Evolutionary conservation across 2,113 vertebrate species (phyloP), one percentile per base, ranked within the genome.

Genomic region (Dromaius novaehollandiae): DNA sequence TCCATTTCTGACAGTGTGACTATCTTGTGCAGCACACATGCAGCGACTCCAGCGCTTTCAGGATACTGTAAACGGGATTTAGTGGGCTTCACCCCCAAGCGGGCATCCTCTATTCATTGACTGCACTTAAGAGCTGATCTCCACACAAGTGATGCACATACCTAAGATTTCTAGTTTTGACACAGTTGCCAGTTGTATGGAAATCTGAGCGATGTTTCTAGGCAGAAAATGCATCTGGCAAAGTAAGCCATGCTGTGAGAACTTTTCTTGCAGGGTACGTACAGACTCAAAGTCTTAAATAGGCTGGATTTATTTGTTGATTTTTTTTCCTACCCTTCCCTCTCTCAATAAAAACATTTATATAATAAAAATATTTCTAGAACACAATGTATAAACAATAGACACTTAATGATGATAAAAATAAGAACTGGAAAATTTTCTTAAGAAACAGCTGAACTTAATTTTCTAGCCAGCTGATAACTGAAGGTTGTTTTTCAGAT

Each of bases 341-440:
- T 95, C 44, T 63, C n/a, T 78, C 73, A 88, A 60, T 60, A 83
- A 78, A 97, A 96, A 92, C 81, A 96, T 71, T 93, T 83, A 77
- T 69, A 63, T 53, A 86, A 95, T 69, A 82, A 95, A 51, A 94
- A 60, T 84, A 82, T 86, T 95, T 95, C 53, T 87, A 82, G 78
- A 91, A 38, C 28, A 38, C 76, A 82, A 84, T 53, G 13, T 60
- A 77, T 73, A 96, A 97, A 96, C 90, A 95, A 73, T 63, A 22
- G 46, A 63, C 28, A 40, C n/a, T 44, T 50, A 86, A 63, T 26
- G 15, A 74, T 32, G 58, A 89, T 86, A 88, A 85, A 90, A 95
- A 70, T 44, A 82, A 88, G 32, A 66, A 85, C 34, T 83, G 74
- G 93, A 82, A 96, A 64, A 28, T 5, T 82, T 48, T 18, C 32